A percentile compares a stretch with the other conserved stretches of the same genome.
Conservation (phyloP, 1,140 invertebrate species). For the Lanistes nyassanus region DNA sequence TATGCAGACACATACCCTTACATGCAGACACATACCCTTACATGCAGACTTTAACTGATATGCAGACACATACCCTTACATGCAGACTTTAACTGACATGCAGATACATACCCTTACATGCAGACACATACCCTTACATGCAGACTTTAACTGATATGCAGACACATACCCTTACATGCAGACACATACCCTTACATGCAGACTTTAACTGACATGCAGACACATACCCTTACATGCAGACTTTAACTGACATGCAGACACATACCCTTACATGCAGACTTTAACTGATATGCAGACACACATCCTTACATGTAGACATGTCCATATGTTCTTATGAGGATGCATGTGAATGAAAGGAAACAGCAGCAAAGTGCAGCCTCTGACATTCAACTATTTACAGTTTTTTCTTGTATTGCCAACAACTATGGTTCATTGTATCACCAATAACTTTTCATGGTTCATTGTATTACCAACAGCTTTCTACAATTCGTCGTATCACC, state of each 20-base stretch:
- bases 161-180: too few species aligned
- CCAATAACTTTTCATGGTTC: not conserved
- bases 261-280: not conserved
- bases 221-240: too few species aligned
- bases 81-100: too few species aligned
- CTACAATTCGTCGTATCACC: not conserved
- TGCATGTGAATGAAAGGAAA: not conserved
- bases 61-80: too few species aligned
- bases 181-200: too few species aligned
- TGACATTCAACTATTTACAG: not conserved
- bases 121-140: too few species aligned
- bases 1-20: too few species aligned
- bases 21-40: too few species aligned
- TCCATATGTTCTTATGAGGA: not conserved
- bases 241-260: slow-evolving; percentile 1
- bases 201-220: not conserved
- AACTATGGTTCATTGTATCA: not conserved
- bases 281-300: not conserved
- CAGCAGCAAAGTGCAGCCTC: not conserved
- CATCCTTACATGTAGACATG: not conserved
- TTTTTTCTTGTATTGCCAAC: not conserved
- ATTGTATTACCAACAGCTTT: not conserved
- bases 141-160: too few species aligned
- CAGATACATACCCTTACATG: too few species aligned
- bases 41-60: too few species aligned